Evolutionary conservation across 2,113 vertebrate genomes (phyloP), one percentile per base, ranked within the genome.

Genomic region (Epinephelus lanceolatus): DNA sequence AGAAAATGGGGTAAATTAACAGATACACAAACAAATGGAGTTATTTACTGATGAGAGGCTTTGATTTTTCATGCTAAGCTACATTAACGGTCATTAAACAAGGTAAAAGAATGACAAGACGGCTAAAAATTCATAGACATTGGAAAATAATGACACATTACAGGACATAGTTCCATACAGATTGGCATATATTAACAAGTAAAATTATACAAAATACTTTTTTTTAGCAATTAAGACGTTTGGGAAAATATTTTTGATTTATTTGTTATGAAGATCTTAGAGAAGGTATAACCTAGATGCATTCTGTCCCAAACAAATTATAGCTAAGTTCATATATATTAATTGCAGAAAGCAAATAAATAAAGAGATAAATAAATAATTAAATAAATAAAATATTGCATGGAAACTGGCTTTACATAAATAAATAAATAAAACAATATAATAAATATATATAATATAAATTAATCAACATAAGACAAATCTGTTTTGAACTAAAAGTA

Each of bases 121-220:
- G 75, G 88, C 90, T 91, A 93, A 82, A 88, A 91, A 89, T 85
- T 77, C 78, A 90, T 82, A 82, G 88, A 94, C 90, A 90, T 86
- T 21, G 60, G 70, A 92, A 93, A 94, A 91, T 82, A 93, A 94
- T 85, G 51, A 89, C 91, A 93, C 89, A 84, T 91, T 93, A 94
- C 91, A 91, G 86, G 91, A 96, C 91, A 89, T 90, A 90, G 69
- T 89, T 94, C 86, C 78, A 82, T 93, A 95, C 91, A 93, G 88
- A 92, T 91, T 89, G 89, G 92, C 86, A 93, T 90, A 93, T 93
- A 94, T 91, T 93, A 89, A 94, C 89, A 94, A 89, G 87, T 93
- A 78, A 93, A 95, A 95, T 94, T 92, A 95, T 94, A 93, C 88
- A 95, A 95, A 95, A 94, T 92, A 93, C 85, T 89, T 91, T 80